Evolutionary conservation across 2,888 invertebrate genomes (phyloP).

Genomic region (Drosophila birchii): DNA sequence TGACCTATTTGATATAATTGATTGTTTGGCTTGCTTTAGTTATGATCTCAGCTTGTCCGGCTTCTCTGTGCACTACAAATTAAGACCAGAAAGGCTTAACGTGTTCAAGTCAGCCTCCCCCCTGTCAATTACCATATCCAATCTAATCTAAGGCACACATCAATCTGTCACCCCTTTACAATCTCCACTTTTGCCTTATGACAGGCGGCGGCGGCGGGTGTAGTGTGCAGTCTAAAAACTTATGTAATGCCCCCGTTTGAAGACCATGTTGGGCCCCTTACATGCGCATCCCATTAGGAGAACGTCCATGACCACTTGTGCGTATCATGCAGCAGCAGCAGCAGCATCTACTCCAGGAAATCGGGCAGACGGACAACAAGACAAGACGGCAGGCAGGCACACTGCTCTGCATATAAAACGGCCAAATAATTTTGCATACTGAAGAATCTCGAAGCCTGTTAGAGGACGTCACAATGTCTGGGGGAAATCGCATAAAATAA

Average conservation of each 20-base stretch:
- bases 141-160: conserved; percentile 43
- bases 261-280: conserved; percentile 20
- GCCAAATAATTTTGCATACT: conserved; percentile 48
- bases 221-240: conserved; percentile 14
- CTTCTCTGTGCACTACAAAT: conserved; percentile 36
- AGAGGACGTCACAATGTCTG: conserved; percentile 47
- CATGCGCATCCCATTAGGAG: conserved; percentile 19
- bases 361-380: conserved; percentile 17
- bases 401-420: conserved; percentile 29
- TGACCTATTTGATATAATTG: conserved; percentile 27
- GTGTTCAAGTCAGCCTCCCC: conserved; percentile 12
- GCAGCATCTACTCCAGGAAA: conserved; percentile 27
- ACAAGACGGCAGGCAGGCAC: neutral
- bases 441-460: conserved; percentile 18
- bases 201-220: neutral
- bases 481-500: conserved; percentile 3
- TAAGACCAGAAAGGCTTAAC: conserved; percentile 19
- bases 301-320: conserved; percentile 31
- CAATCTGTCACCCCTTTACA: conserved; percentile 30
- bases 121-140: conserved; percentile 37
- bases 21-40: conserved; percentile 13
- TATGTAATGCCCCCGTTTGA: conserved; percentile 26
- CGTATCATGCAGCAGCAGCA: conserved; percentile 48
- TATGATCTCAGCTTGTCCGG: conserved; percentile 25
- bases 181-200: conserved; percentile 16